Percentiles rank a stretch among this genome's conserved stretches.
Evolutionary conservation across 1,140 invertebrate genomes (phyloP).

Genomic region (Chlorops oryzae): DNA sequence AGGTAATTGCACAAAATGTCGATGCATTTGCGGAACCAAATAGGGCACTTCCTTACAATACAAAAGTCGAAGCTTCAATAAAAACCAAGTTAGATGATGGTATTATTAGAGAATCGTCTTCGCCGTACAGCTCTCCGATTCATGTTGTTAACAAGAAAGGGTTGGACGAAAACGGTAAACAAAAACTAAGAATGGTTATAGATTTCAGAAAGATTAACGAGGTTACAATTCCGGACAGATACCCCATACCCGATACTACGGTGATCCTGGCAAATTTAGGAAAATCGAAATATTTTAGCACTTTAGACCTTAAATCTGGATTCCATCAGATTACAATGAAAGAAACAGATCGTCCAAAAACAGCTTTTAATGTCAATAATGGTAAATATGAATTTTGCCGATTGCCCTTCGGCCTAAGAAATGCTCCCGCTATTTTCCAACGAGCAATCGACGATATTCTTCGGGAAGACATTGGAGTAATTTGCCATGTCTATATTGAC

Average conservation of each 20-base stretch:
- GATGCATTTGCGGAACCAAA: conserved; percentile 9
- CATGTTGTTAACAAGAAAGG: conserved; percentile 15
- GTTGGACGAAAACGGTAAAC: conserved; percentile 2
- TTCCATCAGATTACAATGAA: conserved; percentile 24
- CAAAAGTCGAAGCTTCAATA: conserved; percentile 13
- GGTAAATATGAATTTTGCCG: conserved; percentile 12
- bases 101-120: conserved; percentile 17
- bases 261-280: conserved; percentile 21
- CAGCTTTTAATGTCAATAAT: conserved; percentile 21
- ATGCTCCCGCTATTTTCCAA: conserved; percentile 25
- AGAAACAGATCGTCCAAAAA: conserved; percentile 16
- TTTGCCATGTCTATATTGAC: conserved; percentile 22
- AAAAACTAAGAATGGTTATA: conserved; percentile 6
- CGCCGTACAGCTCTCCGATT: conserved; percentile 22
- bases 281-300: conserved; percentile 20
- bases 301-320: conserved; percentile 22
- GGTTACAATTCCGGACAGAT: conserved; percentile 16
- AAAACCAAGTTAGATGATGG: conserved; percentile 15
- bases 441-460: too few relatives aligned
- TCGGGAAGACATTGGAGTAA: conserved; percentile 13
- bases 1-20: too few relatives aligned
- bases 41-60: conserved; percentile 17
- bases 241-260: conserved; percentile 21
- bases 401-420: conserved; percentile 38
- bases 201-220: conserved; percentile 14